phyloP scores from a whole-genome alignment of 1,140 invertebrate species.

The Hetaerina americana region DNA sequence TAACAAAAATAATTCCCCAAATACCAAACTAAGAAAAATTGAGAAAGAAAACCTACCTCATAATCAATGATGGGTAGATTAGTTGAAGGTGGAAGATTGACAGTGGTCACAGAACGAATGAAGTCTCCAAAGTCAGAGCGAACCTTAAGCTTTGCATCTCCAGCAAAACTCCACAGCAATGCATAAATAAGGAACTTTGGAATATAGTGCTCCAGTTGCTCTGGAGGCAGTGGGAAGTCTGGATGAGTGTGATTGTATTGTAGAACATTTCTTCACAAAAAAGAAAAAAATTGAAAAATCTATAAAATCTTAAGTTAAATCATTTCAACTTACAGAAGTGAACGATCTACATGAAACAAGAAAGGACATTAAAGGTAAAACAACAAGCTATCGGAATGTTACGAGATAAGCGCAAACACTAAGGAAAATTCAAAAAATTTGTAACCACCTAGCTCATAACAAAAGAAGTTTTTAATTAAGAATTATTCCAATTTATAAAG shows the following conservation, averaged over 20 bases:
- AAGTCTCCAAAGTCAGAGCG: conserved; percentile 90
- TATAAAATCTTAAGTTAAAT: too few species aligned
- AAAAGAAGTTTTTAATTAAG: too few species aligned
- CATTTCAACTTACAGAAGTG: too few species aligned
- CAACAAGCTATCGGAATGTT: too few species aligned
- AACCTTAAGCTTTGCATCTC: conserved; percentile 94
- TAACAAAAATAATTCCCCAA: too few species aligned
- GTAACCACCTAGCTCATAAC: too few species aligned
- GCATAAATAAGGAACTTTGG: conserved; percentile 87
- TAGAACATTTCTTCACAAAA: conserved; percentile 72
- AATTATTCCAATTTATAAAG: too few species aligned
- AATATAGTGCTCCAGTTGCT: conserved; percentile 88
- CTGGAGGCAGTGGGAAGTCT: conserved; percentile 88
- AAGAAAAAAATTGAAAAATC: conserved; percentile 12
- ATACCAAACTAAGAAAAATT: not conserved
- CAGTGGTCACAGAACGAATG: conserved; percentile 85
- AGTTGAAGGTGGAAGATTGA: conserved; percentile 71
- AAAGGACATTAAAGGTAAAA: too few species aligned
- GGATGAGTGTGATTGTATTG: conserved; percentile 85
- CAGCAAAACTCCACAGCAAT: conserved; percentile 94
- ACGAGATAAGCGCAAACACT: too few species aligned
- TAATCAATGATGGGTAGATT: conserved; percentile 89
- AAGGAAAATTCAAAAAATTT: too few species aligned
- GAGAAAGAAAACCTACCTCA: conserved; percentile 53
- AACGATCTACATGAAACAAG: too few species aligned